Evolutionary conservation across 2,113 vertebrate genomes (phyloP).

Genomic region (Riparia riparia): DNA sequence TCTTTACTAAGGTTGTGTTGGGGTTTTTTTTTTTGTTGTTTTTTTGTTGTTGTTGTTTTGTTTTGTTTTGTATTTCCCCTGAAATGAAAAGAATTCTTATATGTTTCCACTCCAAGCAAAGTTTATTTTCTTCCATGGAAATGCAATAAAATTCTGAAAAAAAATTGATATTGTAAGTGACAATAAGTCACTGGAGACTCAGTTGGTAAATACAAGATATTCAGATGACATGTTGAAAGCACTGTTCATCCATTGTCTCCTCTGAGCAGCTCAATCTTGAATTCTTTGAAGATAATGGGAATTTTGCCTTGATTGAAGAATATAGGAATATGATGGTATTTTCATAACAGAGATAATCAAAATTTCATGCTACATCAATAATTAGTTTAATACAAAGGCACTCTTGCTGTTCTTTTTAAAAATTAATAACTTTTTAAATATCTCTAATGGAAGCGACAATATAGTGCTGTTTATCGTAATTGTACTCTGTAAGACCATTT

Average conservation of each 20-base stretch:
- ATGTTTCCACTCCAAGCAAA: background rate
- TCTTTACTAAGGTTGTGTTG: background rate
- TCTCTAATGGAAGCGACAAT: background rate
- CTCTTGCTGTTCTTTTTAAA: background rate
- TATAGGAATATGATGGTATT: background rate
- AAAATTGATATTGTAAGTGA: background rate
- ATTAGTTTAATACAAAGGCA: background rate
- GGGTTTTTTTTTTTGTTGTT: background rate
- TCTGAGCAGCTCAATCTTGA: background rate
- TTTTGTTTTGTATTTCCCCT: background rate
- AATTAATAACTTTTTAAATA: background rate
- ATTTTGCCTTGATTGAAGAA: background rate
- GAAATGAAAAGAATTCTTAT: background rate
- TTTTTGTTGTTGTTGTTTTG: background rate
- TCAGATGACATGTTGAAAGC: background rate
- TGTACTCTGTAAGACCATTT: background rate
- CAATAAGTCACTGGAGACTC: background rate
- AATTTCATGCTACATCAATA: background rate
- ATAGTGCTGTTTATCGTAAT: background rate
- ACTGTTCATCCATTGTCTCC: background rate
- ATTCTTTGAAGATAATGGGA: background rate
- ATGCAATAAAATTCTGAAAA: background rate
- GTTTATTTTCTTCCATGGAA: background rate
- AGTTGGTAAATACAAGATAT: background rate
- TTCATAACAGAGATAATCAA: background rate